Percentiles rank a stretch among this genome's conserved stretches.
Conservation (phyloP, 2,113 vertebrate genomes). For the Stercorarius parasiticus region DNA sequence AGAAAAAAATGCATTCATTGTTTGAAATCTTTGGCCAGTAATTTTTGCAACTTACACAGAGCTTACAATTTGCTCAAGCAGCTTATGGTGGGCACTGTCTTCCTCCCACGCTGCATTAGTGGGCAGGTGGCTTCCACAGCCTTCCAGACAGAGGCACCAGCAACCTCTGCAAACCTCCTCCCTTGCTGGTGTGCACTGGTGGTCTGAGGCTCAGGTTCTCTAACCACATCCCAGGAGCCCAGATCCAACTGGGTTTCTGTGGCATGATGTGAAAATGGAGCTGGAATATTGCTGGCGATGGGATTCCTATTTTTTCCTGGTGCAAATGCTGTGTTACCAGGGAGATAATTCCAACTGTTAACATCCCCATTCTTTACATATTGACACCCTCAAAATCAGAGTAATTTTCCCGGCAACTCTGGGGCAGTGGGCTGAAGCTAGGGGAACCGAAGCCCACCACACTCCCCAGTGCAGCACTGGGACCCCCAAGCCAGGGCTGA, state of each 20-base stretch:
- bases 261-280: background rate
- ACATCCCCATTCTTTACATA: background rate
- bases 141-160: background rate
- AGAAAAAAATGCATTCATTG: background rate
- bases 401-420: background rate
- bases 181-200: too few relatives aligned
- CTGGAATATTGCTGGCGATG: background rate
- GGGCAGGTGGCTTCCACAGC: background rate
- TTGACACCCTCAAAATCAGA: background rate
- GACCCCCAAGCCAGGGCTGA: background rate
- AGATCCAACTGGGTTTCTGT: background rate
- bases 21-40: background rate
- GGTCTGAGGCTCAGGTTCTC: background rate
- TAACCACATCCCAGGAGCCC: background rate
- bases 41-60: background rate
- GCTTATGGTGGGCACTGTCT: background rate
- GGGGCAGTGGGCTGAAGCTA: background rate
- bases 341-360: background rate
- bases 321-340: background rate
- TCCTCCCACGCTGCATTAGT: background rate
- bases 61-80: background rate
- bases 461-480: background rate
- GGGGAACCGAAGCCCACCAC: background rate
- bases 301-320: background rate
- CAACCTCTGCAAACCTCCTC: background rate